Conservation (phyloP, 2,797 vertebrate genomes). For the Alca torda region DNA sequence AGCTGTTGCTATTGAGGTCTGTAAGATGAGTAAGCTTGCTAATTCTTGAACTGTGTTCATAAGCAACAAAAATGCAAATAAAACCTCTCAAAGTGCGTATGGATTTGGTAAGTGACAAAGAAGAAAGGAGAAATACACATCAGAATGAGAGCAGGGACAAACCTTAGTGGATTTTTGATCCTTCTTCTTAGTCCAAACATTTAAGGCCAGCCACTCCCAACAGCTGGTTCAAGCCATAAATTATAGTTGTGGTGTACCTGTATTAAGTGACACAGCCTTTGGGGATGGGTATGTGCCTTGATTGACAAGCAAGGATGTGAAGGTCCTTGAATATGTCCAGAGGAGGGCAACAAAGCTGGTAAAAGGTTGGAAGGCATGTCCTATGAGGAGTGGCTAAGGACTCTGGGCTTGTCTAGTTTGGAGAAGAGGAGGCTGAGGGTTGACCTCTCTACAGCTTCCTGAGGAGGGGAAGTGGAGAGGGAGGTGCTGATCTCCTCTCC, state of each 20-base stretch:
- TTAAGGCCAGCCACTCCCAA: neutral
- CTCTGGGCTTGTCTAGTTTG: neutral
- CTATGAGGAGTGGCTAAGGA: neutral
- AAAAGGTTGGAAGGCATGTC: neutral
- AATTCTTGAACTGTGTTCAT: neutral
- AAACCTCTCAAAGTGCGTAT: neutral
- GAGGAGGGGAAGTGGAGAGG: neutral
- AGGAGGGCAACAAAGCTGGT: neutral
- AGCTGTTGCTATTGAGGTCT: neutral
- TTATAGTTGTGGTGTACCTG: neutral
- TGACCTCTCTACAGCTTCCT: neutral
- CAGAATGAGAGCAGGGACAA: neutral
- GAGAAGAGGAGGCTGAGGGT: neutral
- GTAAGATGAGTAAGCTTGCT: neutral
- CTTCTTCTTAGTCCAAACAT: neutral
- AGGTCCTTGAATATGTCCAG: neutral
- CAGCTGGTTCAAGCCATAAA: neutral
- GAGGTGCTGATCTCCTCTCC: neutral
- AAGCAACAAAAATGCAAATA: neutral
- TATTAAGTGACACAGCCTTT: neutral
- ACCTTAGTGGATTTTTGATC: neutral
- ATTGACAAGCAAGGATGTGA: neutral
- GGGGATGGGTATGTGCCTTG: neutral
- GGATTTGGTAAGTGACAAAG: neutral
- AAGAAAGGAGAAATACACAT: neutral